Percentiles rank a stretch among this genome's conserved stretches.
These are phyloP conservation scores for Trichonephila clavipes DNA, from an alignment of 1,140 invertebrate species.

Conservation along the genomic window DNA sequence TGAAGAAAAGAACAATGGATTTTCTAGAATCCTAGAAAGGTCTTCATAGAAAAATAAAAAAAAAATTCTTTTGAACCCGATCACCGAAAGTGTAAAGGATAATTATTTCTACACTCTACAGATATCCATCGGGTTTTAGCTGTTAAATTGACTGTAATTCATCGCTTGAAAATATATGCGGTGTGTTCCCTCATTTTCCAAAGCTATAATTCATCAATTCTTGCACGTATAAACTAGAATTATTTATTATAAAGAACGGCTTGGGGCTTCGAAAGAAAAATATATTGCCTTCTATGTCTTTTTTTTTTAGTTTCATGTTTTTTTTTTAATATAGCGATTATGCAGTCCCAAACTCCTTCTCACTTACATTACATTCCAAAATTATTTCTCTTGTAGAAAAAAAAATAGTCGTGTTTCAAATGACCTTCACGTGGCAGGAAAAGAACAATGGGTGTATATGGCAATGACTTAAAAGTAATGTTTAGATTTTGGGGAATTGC, in stretches of 20 bases:
- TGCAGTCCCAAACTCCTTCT: not conserved
- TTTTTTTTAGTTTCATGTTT: not conserved
- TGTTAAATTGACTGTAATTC: constrained; percentile 2
- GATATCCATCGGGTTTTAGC: not conserved
- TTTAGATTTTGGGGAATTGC: no score
- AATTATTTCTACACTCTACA: not conserved
- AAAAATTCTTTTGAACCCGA: not conserved
- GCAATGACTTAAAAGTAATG: no score
- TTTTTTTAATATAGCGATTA: not conserved
- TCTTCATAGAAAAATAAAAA: no score
- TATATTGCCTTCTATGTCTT: not conserved
- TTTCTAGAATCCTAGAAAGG: not conserved
- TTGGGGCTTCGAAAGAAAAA: not conserved
- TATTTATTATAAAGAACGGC: not conserved
- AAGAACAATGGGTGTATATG: no score
- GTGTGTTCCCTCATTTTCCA: not conserved
- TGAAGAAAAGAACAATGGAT: not conserved
- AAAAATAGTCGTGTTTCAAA: not conserved
- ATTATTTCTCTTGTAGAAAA: not conserved
- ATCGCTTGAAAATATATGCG: not conserved
- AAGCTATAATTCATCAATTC: not conserved
- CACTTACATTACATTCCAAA: not conserved
- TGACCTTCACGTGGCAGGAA: not conserved
- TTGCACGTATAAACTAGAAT: not conserved
- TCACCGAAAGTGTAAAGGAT: not conserved